Evolutionary conservation across 1,140 invertebrate species (phyloP), one percentile per base, ranked within the genome.

Genomic region (Dreissena polymorpha): DNA sequence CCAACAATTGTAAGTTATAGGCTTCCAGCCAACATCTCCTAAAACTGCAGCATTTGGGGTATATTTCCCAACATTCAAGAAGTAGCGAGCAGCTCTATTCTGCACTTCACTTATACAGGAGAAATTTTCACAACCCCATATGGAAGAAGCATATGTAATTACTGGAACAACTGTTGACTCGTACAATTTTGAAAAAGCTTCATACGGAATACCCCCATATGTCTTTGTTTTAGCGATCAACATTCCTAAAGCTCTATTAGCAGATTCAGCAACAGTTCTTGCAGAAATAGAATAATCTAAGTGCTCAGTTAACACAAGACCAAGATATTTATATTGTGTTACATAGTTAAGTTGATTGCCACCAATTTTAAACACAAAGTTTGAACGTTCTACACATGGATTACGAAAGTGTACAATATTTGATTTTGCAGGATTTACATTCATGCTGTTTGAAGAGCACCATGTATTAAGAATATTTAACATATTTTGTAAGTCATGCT

Each of bases 401-500:
- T 77, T 86, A 39, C 73, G 60, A 65, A 86, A 86, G 63, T 75
- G 69, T 29, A 83, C 49, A 69, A 86, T 60, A 16, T 83, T 83
- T 21, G 74, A 65, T 73, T 86, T 83, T 10, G 21, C 12, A 50
- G 72, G 49, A 39, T 86, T 79, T 23, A 86, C 75, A 27, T 16
- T 78, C 39, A 84, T 50, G 60, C 39, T 27, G 50, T 74, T 72
- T 13, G 23, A 65, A 60, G 74, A 53, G 55, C 63, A 50, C 49
- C 23, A 72, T 10, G 7, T 29, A 63, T 57, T 18, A 21, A 86
- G n/a, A 18, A 50, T 50, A 65, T 80, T 27, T 63, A 86, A 72
- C 73, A 83, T 71, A 21, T 27, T 21, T 70, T 86, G 80, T 29
- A 84, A 29, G 25, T 57, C 71, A 16, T 7, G 7, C 16, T 50